phyloP scores from a whole-genome alignment of 1,140 invertebrate genomes.

The Macrostomum lignano region DNA sequence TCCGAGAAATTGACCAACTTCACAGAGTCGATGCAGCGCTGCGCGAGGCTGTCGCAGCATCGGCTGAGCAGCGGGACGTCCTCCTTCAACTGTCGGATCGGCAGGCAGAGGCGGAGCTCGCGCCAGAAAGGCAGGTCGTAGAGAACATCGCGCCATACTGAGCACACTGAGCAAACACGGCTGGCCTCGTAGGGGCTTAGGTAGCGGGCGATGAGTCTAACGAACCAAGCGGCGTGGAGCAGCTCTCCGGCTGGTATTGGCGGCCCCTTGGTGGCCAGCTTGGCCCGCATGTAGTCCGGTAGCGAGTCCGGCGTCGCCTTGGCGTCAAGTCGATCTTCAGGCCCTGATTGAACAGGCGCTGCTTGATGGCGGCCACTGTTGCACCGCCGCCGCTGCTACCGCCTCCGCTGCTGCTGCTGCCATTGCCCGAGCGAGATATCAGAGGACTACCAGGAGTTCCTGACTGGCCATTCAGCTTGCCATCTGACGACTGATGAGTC shows the following conservation, averaged over 20 bases:
- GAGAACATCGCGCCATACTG: no score
- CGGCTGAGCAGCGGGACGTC: no score
- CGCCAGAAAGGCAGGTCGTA: no score
- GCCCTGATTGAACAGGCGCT: conserved; percentile 3
- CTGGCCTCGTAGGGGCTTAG: no score
- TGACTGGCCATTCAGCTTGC: background rate
- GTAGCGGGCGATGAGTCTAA: no score
- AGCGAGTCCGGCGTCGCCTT: background rate
- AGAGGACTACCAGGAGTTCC: no score
- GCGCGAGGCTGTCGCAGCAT: conserved; percentile 49
- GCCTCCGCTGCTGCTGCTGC: background rate
- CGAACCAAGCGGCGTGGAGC: no score
- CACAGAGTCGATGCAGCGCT: conserved; percentile 52
- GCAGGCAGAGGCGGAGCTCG: no score
- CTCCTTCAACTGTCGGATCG: no score
- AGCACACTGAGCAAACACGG: no score
- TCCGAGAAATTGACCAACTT: conserved; percentile 52
- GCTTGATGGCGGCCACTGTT: conserved; percentile 3
- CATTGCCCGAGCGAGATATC: conserved; percentile 3
- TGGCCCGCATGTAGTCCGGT: background rate
- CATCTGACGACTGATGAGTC: background rate
- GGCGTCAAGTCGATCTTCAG: background rate
- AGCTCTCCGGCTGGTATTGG: no score
- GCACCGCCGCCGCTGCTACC: conserved; percentile 1
- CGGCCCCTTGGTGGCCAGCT: no score